Evolutionary conservation across 2,888 invertebrate species (phyloP), one percentile per base, ranked within the genome.

Genomic region (Listrodromus nycthemerus): DNA sequence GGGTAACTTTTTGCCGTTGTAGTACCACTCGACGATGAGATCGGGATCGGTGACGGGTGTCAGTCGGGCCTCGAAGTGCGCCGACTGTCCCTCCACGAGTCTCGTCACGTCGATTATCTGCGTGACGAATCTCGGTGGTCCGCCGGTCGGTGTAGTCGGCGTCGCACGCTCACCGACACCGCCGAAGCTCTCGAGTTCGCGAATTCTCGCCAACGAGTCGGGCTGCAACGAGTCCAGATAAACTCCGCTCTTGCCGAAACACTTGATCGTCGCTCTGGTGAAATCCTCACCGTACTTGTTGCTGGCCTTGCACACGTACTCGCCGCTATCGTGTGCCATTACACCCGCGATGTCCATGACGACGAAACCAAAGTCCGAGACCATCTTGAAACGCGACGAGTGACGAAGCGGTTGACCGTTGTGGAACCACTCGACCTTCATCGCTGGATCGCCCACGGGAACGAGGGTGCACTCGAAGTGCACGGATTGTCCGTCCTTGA

Each of bases 381-480:
- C 97, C 85, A 97, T 97, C 94, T 98, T 98, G 90, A 98, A 98
- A 86, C 99, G 95, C 27, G 97, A 97, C 2, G 98, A 97, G 91
- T 98, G 97, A 80, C 97, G 95, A 87, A 99, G 94, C 0, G 98
- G 97, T 90, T 97, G 95, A 5, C 98, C 98, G 92, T 99, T 98
- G 91, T 98, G 98, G 94, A 97, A 99, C 99, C 99, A 99, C 94
- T 99, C 99, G 30, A 98, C 98, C 92, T 97, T 97, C 94, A 99
- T 96, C 61, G 97, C 96, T 2, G 98, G 98, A 94, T 99, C 99
- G 85, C 98, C 98, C 7, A 98, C 97, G 2, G 99, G 99, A 21
- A 98, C 96, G 67, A 99, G 95, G 2, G 98, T 98, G 91, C 98
- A 98, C 94, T 99, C 99, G 92, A 98, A 98, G 94, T 98, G 98